These are phyloP conservation scores for Alsophila aescularia DNA, from an alignment of 2,888 invertebrate species.

Conservation along the genomic window DNA sequence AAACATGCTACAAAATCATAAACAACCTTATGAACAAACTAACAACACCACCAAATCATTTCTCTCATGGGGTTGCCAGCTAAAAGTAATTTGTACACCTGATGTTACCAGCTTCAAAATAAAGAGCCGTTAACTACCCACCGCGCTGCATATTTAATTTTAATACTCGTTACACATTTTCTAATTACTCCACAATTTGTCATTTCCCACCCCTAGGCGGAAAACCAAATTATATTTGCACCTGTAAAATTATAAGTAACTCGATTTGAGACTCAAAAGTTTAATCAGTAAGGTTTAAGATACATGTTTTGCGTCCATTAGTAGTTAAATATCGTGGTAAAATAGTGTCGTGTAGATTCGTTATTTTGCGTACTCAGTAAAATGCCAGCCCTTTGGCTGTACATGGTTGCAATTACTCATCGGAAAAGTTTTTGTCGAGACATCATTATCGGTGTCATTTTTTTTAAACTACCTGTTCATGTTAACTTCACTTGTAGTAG, in stretches of 20 bases:
- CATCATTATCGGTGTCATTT: no score
- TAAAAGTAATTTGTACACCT: slow-evolving; percentile 29
- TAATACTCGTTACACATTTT: slow-evolving; percentile 38
- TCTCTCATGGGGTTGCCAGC: slow-evolving; percentile 17
- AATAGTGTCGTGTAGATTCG: slow-evolving; percentile 12
- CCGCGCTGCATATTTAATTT: slow-evolving; percentile 36
- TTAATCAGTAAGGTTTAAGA: neutral
- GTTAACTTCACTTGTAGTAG: no score
- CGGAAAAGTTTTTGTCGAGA: no score
- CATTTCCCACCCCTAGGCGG: slow-evolving; percentile 34
- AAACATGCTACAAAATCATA: no score
- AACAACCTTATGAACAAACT: neutral
- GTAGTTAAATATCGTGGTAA: neutral
- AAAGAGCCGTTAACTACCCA: slow-evolving; percentile 33
- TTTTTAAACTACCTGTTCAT: no score
- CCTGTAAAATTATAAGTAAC: neutral
- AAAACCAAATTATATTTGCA: slow-evolving; percentile 13
- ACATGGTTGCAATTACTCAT: slow-evolving; percentile 5
- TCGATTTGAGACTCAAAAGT: slow-evolving; percentile 10
- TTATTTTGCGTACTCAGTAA: slow-evolving; percentile 1
- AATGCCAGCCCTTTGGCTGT: neutral
- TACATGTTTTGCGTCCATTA: neutral
- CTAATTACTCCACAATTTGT: slow-evolving; percentile 41
- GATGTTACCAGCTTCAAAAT: slow-evolving; percentile 26
- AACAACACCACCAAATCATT: slow-evolving; percentile 3